These are phyloP conservation scores for Oncorhynchus keta DNA, from an alignment of 2,113 vertebrate genomes.

Conservation along the genomic window DNA sequence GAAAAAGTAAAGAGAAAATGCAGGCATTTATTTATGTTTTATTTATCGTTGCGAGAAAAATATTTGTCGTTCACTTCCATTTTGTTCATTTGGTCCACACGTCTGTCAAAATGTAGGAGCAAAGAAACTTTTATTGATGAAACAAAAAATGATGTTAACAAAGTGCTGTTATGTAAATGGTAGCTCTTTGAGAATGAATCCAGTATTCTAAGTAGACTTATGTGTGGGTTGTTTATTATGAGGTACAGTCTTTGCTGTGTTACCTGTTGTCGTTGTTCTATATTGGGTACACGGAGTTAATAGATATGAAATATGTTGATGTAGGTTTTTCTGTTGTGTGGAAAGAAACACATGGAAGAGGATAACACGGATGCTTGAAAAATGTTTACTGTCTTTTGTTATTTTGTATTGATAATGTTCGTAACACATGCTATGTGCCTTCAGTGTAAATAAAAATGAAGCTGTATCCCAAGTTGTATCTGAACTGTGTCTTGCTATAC, in stretches of 20 bases:
- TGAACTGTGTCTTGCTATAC: neutral
- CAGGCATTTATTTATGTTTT: slow-evolving; percentile 3
- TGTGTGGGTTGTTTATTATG: slow-evolving; percentile 17
- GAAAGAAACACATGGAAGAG: slow-evolving; percentile 6
- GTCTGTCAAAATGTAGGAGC: neutral
- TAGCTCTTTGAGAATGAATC: slow-evolving; percentile 20
- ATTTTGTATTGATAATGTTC: neutral
- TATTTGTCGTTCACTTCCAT: neutral
- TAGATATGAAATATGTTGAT: slow-evolving; percentile 3
- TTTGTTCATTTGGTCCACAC: neutral
- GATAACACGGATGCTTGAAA: slow-evolving; percentile 13
- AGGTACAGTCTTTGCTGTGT: slow-evolving; percentile 52
- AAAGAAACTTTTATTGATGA: neutral
- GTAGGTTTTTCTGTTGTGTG: slow-evolving; percentile 14
- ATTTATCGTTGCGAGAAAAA: neutral
- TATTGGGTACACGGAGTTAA: slow-evolving; percentile 16
- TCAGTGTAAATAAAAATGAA: slow-evolving; percentile 45
- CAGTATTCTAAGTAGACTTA: slow-evolving; percentile 15
- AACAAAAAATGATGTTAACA: neutral
- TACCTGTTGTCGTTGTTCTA: slow-evolving; percentile 42
- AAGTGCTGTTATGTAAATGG: neutral
- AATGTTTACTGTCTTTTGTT: slow-evolving; percentile 19
- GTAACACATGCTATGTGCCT: slow-evolving; percentile 17
- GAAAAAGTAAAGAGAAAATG: neutral
- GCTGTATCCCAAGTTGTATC: neutral